Base-by-base conservation (phyloP, 2,113 vertebrate species). In the Oreochromis aureus region DNA sequence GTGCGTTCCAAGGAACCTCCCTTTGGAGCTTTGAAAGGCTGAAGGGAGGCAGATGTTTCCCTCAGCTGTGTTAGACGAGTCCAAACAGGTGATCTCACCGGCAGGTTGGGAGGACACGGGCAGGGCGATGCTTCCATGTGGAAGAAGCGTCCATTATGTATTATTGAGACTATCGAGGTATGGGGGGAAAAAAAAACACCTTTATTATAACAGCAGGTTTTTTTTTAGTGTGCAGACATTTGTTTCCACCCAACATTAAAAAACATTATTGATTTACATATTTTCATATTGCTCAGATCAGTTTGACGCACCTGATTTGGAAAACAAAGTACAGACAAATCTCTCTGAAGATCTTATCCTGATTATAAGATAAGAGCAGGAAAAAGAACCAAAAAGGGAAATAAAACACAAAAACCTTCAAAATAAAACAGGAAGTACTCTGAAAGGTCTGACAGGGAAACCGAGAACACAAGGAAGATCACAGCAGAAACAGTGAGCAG, bases 201-300 rank as follows among this genome's bases (percentile, higher is more conserved):
- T 66, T 66, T 7, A 66, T 36, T 18, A 66, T n/a, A n/a, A 13
- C 61, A 39, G 18, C 18, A n/a, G 59, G 1, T 34, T 6, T 3
- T 6, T 3, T 7, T 63, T 10, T 19, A 63, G 16, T n/a, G 32
- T 61, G 27, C 18, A 27, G 59, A 63, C 3, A n/a, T 36, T 66
- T 36, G 34, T 34, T 66, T 7, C 19, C 7, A 34, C 30, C 16
- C 8, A 34, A 63, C 59, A 34, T 9, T 34, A 63, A 63, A 11
- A 34, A 63, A 34, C 30, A 6, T 63, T 46, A 15, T 3, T 8
- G 18, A 66, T 66, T 2, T 12, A 7, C 32, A 66, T 36, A 36
- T n/a, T 63, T 36, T 39, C 32, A 0, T 12, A 10, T 39, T 4
- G 4, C 4, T 36, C 7, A 3, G 3, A 22, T 39, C 2, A 2